phyloP scores from a whole-genome alignment of 2,797 vertebrate species.

The Leptoclinus maculatus region DNA sequence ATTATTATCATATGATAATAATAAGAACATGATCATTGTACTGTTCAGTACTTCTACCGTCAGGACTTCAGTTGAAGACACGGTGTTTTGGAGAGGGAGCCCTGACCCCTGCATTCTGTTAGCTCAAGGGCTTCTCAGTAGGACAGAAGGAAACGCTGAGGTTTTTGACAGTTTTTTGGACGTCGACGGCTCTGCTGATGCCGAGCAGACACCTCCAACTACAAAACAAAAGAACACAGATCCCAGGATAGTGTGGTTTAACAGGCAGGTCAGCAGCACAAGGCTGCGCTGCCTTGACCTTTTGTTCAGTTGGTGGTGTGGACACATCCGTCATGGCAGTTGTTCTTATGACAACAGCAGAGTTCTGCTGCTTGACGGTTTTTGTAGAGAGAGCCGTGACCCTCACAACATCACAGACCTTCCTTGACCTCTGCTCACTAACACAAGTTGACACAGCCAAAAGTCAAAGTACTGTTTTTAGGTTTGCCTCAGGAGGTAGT shows the following conservation, averaged over 20 bases:
- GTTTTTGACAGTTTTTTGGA: conserved; percentile 55
- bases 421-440: conserved; percentile 36
- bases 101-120: conserved; percentile 37
- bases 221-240: conserved; percentile 8
- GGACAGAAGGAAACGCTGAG: conserved; percentile 45
- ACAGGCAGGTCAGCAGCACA: conserved; percentile 11
- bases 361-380: conserved; percentile 39
- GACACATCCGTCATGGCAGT: conserved; percentile 56
- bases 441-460: conserved; percentile 23
- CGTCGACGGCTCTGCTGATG: conserved; percentile 28
- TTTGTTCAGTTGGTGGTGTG: conserved; percentile 20
- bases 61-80: neutral
- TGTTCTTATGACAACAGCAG: conserved; percentile 45
- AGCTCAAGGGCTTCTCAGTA: conserved; percentile 41
- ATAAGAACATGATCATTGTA: neutral
- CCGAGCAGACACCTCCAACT: conserved; percentile 18
- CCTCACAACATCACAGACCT: conserved; percentile 28
- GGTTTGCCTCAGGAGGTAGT: neutral
- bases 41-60: neutral
- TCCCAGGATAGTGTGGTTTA: conserved; percentile 15
- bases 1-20: neutral
- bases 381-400: conserved; percentile 25
- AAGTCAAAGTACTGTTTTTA: conserved; percentile 16
- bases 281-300: conserved; percentile 23
- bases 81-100: conserved; percentile 17